Evolutionary conservation across 1,140 invertebrate species (phyloP).

Genomic region (Caenorhabditis elegans): DNA sequence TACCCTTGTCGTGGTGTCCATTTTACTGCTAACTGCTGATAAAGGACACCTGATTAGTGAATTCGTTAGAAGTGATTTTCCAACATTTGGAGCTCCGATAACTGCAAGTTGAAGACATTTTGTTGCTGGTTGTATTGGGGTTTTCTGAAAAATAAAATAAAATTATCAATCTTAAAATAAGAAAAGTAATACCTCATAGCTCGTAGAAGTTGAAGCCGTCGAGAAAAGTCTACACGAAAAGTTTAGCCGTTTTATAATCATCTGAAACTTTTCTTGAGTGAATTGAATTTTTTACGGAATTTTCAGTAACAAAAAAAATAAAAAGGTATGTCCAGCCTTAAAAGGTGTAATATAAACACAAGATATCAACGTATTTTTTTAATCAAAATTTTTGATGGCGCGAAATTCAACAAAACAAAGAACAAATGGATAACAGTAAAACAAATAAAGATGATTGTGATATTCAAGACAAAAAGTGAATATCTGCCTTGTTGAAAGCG

Average conservation of each 20-base stretch:
- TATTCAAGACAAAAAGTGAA: slow-evolving; percentile 58
- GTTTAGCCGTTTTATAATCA: background rate
- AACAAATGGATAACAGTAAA: slow-evolving; percentile 25
- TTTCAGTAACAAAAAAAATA: background rate
- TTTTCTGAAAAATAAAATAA: background rate
- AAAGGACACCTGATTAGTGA: slow-evolving; percentile 54
- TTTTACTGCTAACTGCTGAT: slow-evolving; percentile 63
- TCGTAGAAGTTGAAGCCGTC: background rate
- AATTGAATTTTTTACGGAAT: background rate
- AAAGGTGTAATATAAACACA: no score
- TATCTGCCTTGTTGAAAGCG: slow-evolving; percentile 60
- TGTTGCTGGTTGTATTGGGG: background rate
- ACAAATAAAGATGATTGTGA: slow-evolving; percentile 33
- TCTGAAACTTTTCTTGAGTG: background rate
- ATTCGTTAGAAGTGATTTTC: slow-evolving; percentile 64
- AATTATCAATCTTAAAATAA: no score
- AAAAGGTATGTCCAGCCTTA: no score
- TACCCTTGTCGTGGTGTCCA: slow-evolving; percentile 63
- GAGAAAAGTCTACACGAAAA: background rate
- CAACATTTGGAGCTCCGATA: slow-evolving; percentile 64
- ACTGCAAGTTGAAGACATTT: slow-evolving; percentile 54
- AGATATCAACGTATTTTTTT: no score
- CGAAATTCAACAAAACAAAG: slow-evolving; percentile 41
- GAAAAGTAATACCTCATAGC: background rate
- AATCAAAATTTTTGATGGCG: no score